A percentile compares a stretch with the other conserved stretches of the same genome.
Evolutionary conservation across 2,888 invertebrate species (phyloP).

Genomic region (Petrolisthes cinctipes): DNA sequence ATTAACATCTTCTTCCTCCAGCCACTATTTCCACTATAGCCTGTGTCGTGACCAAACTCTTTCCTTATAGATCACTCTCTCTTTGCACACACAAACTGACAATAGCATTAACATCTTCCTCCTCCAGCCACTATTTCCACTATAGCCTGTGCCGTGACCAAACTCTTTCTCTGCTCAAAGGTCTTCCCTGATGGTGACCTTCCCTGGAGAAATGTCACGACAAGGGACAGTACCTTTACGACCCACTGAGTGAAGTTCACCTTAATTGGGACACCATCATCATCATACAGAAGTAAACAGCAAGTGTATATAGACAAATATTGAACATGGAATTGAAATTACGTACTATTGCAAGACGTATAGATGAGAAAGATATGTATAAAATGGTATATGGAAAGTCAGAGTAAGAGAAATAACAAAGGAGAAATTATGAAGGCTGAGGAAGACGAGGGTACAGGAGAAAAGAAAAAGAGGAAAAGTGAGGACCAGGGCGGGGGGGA

Average conservation of each 20-base stretch:
- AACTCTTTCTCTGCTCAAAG: not conserved
- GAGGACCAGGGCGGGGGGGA: not conserved
- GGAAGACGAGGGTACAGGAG: not conserved
- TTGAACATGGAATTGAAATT: too few species aligned
- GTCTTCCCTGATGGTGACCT: not conserved
- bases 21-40: too few species aligned
- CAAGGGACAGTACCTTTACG: not conserved
- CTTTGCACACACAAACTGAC: too few species aligned
- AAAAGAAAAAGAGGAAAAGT: not conserved
- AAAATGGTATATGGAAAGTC: not conserved
- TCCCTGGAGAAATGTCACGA: not conserved
- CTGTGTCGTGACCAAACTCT: too few species aligned
- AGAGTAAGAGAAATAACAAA: not conserved
- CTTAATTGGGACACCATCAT: too few species aligned
- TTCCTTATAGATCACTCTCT: too few species aligned
- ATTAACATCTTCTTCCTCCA: too few species aligned
- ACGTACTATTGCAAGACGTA: not conserved
- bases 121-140: too few species aligned
- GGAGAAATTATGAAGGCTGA: not conserved
- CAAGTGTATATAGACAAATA: too few species aligned
- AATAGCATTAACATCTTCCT: too few species aligned
- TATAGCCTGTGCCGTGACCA: too few species aligned
- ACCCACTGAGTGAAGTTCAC: not conserved
- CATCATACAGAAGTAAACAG: too few species aligned
- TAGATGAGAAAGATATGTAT: not conserved